phyloP scores from a whole-genome alignment of 2,888 invertebrate genomes.

The Labia minor region DNA sequence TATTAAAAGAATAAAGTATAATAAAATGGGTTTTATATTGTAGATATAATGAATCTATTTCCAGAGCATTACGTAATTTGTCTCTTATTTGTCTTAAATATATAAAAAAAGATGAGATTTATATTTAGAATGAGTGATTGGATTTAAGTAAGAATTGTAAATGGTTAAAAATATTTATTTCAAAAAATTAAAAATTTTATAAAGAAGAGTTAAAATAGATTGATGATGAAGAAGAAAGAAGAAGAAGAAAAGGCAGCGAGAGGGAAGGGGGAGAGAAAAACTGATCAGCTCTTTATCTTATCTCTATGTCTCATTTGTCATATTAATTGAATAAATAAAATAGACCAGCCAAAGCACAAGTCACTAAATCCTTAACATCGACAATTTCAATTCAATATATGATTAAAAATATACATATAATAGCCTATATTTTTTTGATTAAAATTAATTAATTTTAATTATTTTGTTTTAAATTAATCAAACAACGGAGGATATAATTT shows the following conservation, averaged over 20 bases:
- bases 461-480: too few relatives aligned
- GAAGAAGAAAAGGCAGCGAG: too few relatives aligned
- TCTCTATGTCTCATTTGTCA: neutral
- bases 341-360: neutral
- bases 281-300: neutral
- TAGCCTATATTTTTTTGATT: too few relatives aligned
- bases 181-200: neutral
- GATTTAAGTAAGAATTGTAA: neutral
- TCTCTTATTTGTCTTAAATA: neutral
- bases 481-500: too few relatives aligned
- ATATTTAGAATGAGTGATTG: too few relatives aligned
- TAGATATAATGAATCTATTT: neutral
- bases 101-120: neutral
- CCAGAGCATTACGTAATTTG: neutral
- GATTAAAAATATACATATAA: too few relatives aligned
- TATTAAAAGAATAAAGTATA: neutral
- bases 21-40: neutral
- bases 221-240: too few relatives aligned
- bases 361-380: neutral
- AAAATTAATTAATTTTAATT: too few relatives aligned
- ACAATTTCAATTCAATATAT: too few relatives aligned
- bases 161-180: too few relatives aligned
- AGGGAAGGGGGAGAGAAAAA: too few relatives aligned
- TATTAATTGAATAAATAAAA: slow-evolving; percentile 5
- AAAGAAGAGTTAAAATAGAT: neutral